A percentile compares a stretch with the other conserved stretches of the same genome.
Conservation (phyloP, 2,797 vertebrate species). For the Halcyon chelicuti region DNA sequence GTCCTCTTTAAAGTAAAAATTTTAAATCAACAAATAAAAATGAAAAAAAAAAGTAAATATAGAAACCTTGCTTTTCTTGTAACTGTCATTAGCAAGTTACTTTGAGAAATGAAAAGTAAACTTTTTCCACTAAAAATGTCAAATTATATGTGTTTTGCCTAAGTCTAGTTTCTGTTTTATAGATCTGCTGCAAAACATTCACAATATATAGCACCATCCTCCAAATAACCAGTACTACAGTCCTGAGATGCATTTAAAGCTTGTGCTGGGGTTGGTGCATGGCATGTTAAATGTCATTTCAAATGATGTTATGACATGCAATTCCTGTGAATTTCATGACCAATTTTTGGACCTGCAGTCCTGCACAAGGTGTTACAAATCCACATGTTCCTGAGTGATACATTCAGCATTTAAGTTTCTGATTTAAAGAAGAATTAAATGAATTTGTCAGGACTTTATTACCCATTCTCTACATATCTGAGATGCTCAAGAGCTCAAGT, state of each 20-base stretch:
- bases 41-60: background rate
- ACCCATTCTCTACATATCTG: background rate
- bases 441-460: background rate
- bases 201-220: background rate
- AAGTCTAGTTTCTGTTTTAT: background rate
- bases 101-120: background rate
- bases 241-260: background rate
- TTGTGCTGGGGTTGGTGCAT: background rate
- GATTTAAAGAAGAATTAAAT: background rate
- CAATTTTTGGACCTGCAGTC: background rate
- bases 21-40: background rate
- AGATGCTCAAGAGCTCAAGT: background rate
- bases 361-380: background rate
- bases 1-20: background rate
- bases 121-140: background rate
- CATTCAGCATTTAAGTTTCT: background rate
- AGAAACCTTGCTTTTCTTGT: background rate
- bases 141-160: background rate
- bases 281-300: background rate
- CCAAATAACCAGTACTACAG: background rate
- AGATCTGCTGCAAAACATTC: background rate
- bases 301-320: background rate
- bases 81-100: background rate
- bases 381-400: background rate
- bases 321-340: background rate